Evolutionary conservation across 2,113 vertebrate genomes (phyloP).

Genomic region (Upupa epops): DNA sequence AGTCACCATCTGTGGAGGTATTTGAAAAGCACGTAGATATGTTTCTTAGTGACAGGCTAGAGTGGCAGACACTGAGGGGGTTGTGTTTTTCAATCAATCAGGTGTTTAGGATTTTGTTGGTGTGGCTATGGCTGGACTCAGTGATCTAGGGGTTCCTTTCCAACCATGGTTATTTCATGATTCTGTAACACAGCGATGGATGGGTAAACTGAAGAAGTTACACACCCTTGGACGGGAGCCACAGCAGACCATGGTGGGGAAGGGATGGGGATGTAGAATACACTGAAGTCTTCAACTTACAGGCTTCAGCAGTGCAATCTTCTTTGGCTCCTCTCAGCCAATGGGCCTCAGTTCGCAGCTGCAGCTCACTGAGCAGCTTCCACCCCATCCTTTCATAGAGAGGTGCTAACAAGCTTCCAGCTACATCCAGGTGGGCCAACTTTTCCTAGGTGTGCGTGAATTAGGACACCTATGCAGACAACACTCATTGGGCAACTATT

Average conservation of each 20-base stretch:
- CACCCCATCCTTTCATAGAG: neutral
- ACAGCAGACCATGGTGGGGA: no score
- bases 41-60: no score
- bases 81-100: no score
- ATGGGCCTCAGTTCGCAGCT: neutral
- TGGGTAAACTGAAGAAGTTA: neutral
- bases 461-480: neutral
- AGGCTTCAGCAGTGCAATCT: neutral
- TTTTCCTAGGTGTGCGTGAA: neutral
- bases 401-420: neutral
- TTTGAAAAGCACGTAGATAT: no score
- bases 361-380: neutral
- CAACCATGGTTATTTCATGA: no score
- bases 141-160: no score
- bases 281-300: neutral
- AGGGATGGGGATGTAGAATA: neutral
- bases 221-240: neutral
- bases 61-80: no score
- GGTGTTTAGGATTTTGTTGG: no score
- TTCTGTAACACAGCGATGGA: no score
- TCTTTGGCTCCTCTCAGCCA: neutral
- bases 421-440: no score
- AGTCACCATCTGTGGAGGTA: no score
- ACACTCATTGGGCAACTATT: neutral
- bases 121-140: no score